These are phyloP conservation scores for Calameuta filiformis DNA, from an alignment of 2,888 invertebrate genomes.

Conservation along the genomic window DNA sequence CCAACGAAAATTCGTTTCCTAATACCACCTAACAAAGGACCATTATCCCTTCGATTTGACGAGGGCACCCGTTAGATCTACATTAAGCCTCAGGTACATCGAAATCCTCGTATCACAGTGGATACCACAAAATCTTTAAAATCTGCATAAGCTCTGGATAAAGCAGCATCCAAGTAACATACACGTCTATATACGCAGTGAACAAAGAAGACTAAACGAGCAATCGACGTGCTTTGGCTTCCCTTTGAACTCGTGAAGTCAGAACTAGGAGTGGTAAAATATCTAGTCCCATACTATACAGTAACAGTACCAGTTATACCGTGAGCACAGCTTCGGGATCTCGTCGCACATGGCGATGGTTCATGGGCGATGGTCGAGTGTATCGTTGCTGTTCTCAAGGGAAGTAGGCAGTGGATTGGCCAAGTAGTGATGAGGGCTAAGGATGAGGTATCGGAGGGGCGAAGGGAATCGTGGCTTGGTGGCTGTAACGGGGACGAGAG, in stretches of 20 bases:
- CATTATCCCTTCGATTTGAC: neutral
- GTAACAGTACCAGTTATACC: neutral
- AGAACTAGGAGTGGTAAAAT: neutral
- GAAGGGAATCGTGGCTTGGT: neutral
- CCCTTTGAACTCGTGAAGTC: neutral
- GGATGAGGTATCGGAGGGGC: neutral
- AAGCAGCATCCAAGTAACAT: neutral
- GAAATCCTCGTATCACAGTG: neutral
- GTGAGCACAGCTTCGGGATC: constrained; percentile 5
- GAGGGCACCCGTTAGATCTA: neutral
- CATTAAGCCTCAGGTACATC: neutral
- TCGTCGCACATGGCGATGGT: constrained; percentile 5
- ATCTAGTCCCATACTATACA: neutral
- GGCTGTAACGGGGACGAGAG: neutral
- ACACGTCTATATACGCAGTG: neutral
- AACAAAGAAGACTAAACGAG: neutral
- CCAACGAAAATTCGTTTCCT: neutral
- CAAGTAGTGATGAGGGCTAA: neutral
- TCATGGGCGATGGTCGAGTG: neutral
- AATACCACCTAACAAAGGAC: neutral
- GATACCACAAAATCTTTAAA: neutral
- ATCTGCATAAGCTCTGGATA: neutral
- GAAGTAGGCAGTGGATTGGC: neutral
- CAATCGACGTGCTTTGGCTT: neutral
- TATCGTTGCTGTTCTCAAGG: neutral